Evolutionary conservation across 2,888 invertebrate genomes (phyloP).

Genomic region (Brassicogethes aeneus): DNA sequence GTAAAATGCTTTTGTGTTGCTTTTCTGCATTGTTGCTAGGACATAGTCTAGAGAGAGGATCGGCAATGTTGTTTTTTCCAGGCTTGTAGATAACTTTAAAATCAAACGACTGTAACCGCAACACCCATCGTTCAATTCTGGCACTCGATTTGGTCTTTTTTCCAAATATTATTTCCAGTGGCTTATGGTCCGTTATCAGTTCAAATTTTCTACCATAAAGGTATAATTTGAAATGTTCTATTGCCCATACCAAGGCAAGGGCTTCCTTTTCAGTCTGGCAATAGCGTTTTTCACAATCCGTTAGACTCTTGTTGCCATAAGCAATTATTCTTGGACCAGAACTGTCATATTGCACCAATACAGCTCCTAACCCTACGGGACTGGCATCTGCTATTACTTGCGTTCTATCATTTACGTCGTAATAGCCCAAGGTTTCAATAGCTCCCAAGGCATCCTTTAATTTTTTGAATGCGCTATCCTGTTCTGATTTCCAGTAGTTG

Average conservation of each 20-base stretch:
- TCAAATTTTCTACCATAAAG: slow-evolving; percentile 19
- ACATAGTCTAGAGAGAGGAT: slow-evolving; percentile 13
- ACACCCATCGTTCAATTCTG: slow-evolving; percentile 12
- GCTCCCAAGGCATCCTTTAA: slow-evolving; percentile 6
- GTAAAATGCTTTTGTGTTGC: too few relatives aligned
- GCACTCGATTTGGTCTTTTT: slow-evolving; percentile 20
- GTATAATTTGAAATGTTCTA: slow-evolving; percentile 16
- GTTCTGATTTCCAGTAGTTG: slow-evolving; percentile 6
- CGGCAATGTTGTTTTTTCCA: slow-evolving; percentile 16
- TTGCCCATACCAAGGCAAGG: slow-evolving; percentile 10
- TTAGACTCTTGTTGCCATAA: slow-evolving; percentile 15
- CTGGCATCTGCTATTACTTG: slow-evolving; percentile 20
- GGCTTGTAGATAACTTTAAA: too few relatives aligned
- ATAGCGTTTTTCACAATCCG: slow-evolving; percentile 17
- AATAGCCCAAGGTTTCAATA: slow-evolving; percentile 1
- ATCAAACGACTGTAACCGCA: slow-evolving; percentile 11
- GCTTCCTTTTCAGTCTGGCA: slow-evolving; percentile 26
- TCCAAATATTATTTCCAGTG: slow-evolving; percentile 20
- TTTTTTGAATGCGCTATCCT: slow-evolving; percentile 7
- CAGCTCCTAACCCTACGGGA: too few relatives aligned
- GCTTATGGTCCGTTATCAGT: too few relatives aligned
- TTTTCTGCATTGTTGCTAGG: too few relatives aligned
- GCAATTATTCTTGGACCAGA: slow-evolving; percentile 12
- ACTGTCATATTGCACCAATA: slow-evolving; percentile 16
- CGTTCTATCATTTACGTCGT: slow-evolving; percentile 4